Conservation (phyloP, 2,797 vertebrate genomes). For the Artibeus jamaicensis region DNA sequence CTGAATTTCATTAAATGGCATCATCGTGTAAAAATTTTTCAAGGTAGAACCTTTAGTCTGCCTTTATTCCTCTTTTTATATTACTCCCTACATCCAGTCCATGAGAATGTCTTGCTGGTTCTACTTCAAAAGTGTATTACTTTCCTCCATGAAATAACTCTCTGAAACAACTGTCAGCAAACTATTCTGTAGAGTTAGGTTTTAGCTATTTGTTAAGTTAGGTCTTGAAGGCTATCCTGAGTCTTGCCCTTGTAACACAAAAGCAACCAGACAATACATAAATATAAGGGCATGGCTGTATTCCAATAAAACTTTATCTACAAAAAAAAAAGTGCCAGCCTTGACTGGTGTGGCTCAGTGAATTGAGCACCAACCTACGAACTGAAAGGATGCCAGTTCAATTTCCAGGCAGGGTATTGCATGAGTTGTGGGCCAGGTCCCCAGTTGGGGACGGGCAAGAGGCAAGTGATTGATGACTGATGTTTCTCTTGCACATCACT, state of each 20-base stretch:
- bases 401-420: too few species aligned
- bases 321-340: neutral
- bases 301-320: constrained; percentile 32
- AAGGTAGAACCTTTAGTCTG: neutral
- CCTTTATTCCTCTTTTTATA: neutral
- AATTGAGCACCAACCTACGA: too few species aligned
- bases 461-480: too few species aligned
- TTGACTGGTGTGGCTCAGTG: too few species aligned
- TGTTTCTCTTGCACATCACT: too few species aligned
- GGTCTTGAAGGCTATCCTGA: neutral
- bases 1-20: neutral
- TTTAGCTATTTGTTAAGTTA: neutral
- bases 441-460: too few species aligned
- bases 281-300: neutral
- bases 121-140: neutral
- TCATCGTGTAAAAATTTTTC: neutral
- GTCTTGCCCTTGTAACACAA: neutral
- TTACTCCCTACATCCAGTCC: neutral
- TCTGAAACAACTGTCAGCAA: neutral
- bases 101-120: neutral
- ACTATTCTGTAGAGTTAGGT: neutral
- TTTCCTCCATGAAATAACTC: neutral
- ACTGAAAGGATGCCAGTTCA: too few species aligned
- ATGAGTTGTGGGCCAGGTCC: too few species aligned
- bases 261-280: neutral